These are phyloP conservation scores for Stramonita haemastoma DNA, from an alignment of 2,888 invertebrate genomes.

Conservation along the genomic window DNA sequence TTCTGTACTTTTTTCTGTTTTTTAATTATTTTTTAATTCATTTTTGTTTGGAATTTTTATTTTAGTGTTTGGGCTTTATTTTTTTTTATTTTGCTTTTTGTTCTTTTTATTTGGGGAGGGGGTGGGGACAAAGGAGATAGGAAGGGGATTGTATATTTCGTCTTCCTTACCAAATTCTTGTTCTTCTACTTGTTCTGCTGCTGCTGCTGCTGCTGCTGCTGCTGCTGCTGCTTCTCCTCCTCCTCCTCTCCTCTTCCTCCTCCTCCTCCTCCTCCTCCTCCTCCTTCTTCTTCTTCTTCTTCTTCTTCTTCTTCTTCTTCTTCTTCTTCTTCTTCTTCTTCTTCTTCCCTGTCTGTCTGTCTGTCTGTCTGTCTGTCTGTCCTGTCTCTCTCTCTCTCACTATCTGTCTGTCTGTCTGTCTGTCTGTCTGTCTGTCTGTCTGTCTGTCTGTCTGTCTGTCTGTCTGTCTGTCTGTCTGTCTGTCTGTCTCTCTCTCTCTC, in stretches of 20 bases:
- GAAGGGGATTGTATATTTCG: too few relatives aligned
- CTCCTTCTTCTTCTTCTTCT: background rate
- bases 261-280: background rate
- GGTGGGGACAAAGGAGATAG: too few relatives aligned
- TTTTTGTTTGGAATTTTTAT: too few relatives aligned
- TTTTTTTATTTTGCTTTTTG: too few relatives aligned
- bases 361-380: too few relatives aligned
- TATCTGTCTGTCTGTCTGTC: background rate
- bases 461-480: constrained; percentile 12
- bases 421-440: constrained; percentile 12
- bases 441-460: background rate
- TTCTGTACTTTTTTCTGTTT: too few relatives aligned
- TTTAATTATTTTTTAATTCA: too few relatives aligned
- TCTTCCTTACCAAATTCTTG: too few relatives aligned
- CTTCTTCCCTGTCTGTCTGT: background rate
- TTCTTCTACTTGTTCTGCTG: background rate
- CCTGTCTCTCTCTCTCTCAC: background rate
- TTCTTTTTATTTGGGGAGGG: too few relatives aligned
- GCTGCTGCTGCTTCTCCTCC: too few relatives aligned
- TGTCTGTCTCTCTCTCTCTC: background rate
- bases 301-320: background rate
- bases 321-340: background rate
- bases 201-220: background rate
- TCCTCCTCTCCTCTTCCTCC: background rate
- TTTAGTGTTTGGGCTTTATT: too few relatives aligned